Percentiles rank a stretch among this genome's conserved stretches.
Evolutionary conservation across 2,797 vertebrate species (phyloP).

Genomic region (Anguilla anguilla): DNA sequence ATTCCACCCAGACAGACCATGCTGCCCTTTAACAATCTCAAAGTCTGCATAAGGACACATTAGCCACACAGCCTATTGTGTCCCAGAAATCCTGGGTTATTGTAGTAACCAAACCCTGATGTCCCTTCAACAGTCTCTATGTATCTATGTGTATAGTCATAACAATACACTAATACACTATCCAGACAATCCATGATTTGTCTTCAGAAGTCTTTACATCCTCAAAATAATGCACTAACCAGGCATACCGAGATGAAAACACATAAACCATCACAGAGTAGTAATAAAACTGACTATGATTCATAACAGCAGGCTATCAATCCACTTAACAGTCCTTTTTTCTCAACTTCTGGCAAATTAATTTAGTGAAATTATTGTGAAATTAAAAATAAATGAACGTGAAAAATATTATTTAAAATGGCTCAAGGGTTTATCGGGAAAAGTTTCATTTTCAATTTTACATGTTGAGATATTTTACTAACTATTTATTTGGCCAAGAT

Average conservation of each 20-base stretch:
- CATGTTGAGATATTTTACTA: neutral
- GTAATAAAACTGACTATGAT: neutral
- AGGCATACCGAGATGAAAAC: neutral
- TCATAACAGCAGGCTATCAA: constrained; percentile 4
- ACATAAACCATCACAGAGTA: neutral
- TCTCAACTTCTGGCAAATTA: neutral
- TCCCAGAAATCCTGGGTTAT: neutral
- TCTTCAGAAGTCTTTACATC: neutral
- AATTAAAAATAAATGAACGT: neutral
- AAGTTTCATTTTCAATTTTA: neutral
- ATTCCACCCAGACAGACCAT: neutral
- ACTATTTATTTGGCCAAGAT: neutral
- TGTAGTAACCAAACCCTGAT: neutral
- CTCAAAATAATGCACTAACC: neutral
- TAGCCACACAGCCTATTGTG: neutral
- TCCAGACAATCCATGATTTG: neutral
- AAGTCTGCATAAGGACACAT: neutral
- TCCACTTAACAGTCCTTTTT: neutral
- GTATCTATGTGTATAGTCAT: neutral
- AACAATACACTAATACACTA: neutral
- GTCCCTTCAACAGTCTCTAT: neutral
- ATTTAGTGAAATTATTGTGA: neutral
- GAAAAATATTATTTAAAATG: neutral
- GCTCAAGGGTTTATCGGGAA: neutral
- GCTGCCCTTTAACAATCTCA: neutral